Base-by-base conservation (phyloP, 2,888 invertebrate species). In the Lepidochrysops patricia region DNA sequence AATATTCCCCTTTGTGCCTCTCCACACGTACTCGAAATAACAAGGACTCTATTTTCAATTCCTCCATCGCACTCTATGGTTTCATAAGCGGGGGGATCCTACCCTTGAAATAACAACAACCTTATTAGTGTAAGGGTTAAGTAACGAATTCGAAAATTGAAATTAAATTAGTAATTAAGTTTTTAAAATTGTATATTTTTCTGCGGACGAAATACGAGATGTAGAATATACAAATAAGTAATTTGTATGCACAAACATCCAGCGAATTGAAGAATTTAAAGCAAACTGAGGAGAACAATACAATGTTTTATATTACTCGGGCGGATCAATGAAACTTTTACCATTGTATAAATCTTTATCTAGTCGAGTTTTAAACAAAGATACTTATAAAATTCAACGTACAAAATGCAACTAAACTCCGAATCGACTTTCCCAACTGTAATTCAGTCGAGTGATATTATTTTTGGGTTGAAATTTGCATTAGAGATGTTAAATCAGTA, bases 21-120 rank as follows among this genome's bases (percentile, higher is more conserved):
- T 85, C 80, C 76, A 82, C 82, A 76, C 79, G 75, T 76, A 79
- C 84, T 87, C 77, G 76, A 86, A 85, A 88, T 88, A 88, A 88
- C 86, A 87, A 87, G 86, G 82, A 82, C 79, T 79, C 85, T 84
- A 86, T 84, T 87, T 86, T 86, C 84, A 84, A 85, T 86, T 85
- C 63, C 63, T 60, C 57, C 29, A 32, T 15, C 37, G 61, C 50
- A 50, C 50, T 61, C 57, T 37, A 58, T 23, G 62, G 59, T 59
- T 58, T 27, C 59, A 43, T 54, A 54, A 61, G 61, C 56, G 48
- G 9, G 49, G 58, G 50, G 50, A 34, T 27, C 12, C 25, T 27
- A 19, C 43, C 57, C 43, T 57, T 19, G 43, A 27, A 57, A 43
- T 29, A 57, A 57, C 25, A 56, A 56, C 43, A 19, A 43, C 19